Percentiles rank a stretch among this genome's conserved stretches.
These are phyloP conservation scores for Chrysotoxum bicinctum DNA, from an alignment of 2,888 invertebrate species.

Conservation along the genomic window DNA sequence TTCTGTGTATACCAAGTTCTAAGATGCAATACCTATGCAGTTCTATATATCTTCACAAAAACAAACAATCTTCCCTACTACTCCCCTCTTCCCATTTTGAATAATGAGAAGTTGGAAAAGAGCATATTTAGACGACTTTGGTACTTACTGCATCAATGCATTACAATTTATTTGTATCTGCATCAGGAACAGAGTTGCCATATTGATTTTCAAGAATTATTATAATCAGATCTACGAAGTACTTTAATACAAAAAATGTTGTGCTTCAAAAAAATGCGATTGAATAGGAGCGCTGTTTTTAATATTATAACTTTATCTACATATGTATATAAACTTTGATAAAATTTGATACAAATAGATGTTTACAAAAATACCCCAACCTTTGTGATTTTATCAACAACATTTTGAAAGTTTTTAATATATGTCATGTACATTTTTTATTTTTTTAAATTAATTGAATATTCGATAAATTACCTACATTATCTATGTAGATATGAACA, in stretches of 20 bases:
- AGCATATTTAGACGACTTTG: constrained; percentile 53
- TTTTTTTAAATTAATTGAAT: too few relatives aligned
- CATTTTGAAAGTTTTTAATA: too few relatives aligned
- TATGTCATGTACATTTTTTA: too few relatives aligned
- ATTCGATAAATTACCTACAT: too few relatives aligned
- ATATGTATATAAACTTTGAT: too few relatives aligned
- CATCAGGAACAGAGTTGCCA: background rate
- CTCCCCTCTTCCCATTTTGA: background rate
- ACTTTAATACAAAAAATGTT: background rate
- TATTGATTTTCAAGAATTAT: background rate
- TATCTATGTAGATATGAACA: too few relatives aligned
- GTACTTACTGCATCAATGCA: constrained; percentile 17
- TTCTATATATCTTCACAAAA: background rate
- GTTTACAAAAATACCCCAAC: too few relatives aligned
- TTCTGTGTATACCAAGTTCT: background rate
- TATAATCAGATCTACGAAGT: background rate
- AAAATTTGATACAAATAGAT: too few relatives aligned
- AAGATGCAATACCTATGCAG: background rate
- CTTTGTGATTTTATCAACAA: too few relatives aligned
- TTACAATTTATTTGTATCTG: constrained; percentile 10
- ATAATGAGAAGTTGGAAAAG: constrained; percentile 21
- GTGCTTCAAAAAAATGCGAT: too few relatives aligned
- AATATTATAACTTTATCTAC: too few relatives aligned
- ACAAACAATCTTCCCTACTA: background rate
- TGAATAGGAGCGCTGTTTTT: too few relatives aligned